Percentiles rank a stretch among this genome's conserved stretches.
Evolutionary conservation across 92 coral and sea anemone species (phyloP).

Genomic region (Zoanthus sociatus): DNA sequence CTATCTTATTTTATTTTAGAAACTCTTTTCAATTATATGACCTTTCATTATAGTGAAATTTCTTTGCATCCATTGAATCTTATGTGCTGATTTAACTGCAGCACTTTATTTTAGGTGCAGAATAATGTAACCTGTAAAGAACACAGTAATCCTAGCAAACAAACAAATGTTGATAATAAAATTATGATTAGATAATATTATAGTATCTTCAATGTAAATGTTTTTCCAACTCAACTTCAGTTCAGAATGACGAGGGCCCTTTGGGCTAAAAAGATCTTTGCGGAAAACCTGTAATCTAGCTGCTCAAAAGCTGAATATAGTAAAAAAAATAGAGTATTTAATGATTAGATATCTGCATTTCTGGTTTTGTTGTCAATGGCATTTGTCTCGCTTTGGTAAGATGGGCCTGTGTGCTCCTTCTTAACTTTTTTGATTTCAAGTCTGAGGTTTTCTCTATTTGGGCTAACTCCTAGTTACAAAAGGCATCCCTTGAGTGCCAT

Average conservation of each 20-base stretch:
- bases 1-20: background rate
- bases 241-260: too few relatives aligned
- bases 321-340: too few relatives aligned
- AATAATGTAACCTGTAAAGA: background rate
- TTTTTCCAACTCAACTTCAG: too few relatives aligned
- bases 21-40: constrained; percentile 1
- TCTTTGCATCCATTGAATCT: background rate
- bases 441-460: constrained; percentile 9
- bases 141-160: background rate
- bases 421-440: background rate
- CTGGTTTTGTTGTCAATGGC: background rate
- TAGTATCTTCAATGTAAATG: too few relatives aligned
- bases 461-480: background rate
- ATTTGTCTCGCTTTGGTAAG: background rate
- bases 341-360: too few relatives aligned
- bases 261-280: too few relatives aligned
- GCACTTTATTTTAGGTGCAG: constrained; percentile 1
- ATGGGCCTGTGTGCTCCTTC: constrained; percentile 10
- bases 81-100: background rate
- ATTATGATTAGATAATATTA: constrained; percentile 2
- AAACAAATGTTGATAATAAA: constrained; percentile 8
- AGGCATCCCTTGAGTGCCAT: background rate
- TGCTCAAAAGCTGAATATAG: too few relatives aligned
- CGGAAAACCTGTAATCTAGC: too few relatives aligned
- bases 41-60: background rate